Percentiles rank a stretch among this genome's conserved stretches.
phyloP scores from a whole-genome alignment of 2,113 vertebrate species.

The Aix galericulata region DNA sequence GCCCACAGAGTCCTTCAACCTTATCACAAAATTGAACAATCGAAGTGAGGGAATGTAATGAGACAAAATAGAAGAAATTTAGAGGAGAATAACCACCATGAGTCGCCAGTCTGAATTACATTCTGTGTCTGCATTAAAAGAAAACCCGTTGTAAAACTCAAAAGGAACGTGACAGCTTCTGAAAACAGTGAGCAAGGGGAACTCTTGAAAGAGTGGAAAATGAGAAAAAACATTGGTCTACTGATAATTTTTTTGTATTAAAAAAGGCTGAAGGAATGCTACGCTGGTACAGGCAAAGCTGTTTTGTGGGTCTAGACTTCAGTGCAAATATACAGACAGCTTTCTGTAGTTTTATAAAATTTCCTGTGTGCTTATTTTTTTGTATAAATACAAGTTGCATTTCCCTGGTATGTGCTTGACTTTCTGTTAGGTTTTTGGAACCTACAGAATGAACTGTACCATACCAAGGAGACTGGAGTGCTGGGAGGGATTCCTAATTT shows the following conservation, averaged over 20 bases:
- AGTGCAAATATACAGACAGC: neutral
- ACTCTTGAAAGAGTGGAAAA: neutral
- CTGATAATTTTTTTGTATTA: neutral
- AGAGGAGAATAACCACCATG: neutral
- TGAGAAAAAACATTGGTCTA: neutral
- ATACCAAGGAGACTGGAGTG: neutral
- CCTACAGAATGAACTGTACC: neutral
- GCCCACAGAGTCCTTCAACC: neutral
- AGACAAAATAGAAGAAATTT: neutral
- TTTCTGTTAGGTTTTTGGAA: neutral
- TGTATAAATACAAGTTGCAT: neutral
- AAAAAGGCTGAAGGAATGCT: neutral
- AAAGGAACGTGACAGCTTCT: neutral
- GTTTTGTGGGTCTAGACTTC: neutral
- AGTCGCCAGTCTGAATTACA: neutral
- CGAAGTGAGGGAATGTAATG: neutral
- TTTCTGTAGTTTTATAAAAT: neutral
- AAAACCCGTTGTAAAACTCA: neutral
- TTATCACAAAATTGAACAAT: neutral
- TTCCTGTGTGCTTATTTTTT: neutral
- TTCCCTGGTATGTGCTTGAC: neutral
- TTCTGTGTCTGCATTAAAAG: neutral
- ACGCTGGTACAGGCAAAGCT: neutral
- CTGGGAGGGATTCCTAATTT: neutral
- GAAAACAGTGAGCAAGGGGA: neutral